Percentiles rank a stretch among this genome's conserved stretches.
These are phyloP conservation scores for Aegithalos caudatus DNA, from an alignment of 2,113 vertebrate species.

Conservation along the genomic window DNA sequence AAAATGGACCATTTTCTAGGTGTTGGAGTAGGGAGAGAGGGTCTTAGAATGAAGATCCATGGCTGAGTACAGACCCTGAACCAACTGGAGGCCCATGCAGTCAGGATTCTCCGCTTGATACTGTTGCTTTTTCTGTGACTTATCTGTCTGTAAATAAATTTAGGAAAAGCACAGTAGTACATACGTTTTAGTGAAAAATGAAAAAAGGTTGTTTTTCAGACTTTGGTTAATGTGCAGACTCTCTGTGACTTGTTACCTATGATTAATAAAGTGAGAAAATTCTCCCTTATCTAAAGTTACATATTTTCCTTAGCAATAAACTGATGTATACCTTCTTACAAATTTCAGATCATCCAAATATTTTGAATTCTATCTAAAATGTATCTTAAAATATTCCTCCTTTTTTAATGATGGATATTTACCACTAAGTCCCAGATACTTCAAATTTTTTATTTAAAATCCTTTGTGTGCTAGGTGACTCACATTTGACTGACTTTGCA, in stretches of 20 bases:
- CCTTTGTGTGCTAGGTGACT: not conserved
- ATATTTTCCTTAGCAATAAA: not conserved
- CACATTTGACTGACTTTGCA: not conserved
- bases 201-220: too few relatives aligned
- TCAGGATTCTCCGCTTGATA: not conserved
- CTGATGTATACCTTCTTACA: not conserved
- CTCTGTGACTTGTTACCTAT: not conserved
- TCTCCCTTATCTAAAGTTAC: not conserved
- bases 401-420: not conserved
- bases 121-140: not conserved
- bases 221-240: not conserved
- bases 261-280: not conserved
- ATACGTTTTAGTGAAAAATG: not conserved
- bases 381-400: not conserved
- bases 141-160: not conserved
- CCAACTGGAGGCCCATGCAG: not conserved
- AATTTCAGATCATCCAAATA: not conserved
- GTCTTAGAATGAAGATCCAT: not conserved
- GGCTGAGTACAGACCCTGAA: not conserved
- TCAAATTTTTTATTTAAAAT: not conserved
- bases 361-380: not conserved
- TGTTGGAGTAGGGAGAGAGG: not conserved
- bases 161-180: not conserved
- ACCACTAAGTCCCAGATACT: not conserved
- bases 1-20: not conserved